Evolutionary conservation across 2,113 vertebrate genomes (phyloP).

Genomic region (Cariama cristata): DNA sequence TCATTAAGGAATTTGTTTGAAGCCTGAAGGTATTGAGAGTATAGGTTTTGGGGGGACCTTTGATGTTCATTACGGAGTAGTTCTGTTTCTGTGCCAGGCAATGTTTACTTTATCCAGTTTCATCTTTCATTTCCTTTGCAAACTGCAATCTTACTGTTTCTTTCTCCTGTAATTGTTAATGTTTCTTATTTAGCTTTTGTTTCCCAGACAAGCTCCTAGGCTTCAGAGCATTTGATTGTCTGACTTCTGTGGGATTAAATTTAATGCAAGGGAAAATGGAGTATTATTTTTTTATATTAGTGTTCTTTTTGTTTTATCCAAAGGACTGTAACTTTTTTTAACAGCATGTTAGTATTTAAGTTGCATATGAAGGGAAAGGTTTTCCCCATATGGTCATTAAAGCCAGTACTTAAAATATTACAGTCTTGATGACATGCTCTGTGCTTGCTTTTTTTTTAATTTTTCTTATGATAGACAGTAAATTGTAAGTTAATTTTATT

Average conservation of each 20-base stretch:
- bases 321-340: neutral
- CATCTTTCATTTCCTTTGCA: neutral
- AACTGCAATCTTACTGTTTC: neutral
- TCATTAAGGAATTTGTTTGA: neutral
- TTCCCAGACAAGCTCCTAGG: neutral
- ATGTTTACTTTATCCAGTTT: neutral
- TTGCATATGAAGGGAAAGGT: neutral
- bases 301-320: neutral
- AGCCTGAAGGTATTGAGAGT: neutral
- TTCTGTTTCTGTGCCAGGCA: neutral
- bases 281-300: neutral
- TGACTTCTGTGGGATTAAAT: neutral
- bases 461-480: neutral
- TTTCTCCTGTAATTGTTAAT: neutral
- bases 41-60: neutral
- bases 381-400: neutral
- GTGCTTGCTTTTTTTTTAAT: neutral
- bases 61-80: neutral
- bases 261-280: neutral
- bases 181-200: neutral
- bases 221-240: neutral
- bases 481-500: neutral
- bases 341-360: neutral
- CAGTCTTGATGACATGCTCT: neutral
- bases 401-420: neutral